phyloP scores from a whole-genome alignment of 2,113 vertebrate species.

The Cathartes aura region DNA sequence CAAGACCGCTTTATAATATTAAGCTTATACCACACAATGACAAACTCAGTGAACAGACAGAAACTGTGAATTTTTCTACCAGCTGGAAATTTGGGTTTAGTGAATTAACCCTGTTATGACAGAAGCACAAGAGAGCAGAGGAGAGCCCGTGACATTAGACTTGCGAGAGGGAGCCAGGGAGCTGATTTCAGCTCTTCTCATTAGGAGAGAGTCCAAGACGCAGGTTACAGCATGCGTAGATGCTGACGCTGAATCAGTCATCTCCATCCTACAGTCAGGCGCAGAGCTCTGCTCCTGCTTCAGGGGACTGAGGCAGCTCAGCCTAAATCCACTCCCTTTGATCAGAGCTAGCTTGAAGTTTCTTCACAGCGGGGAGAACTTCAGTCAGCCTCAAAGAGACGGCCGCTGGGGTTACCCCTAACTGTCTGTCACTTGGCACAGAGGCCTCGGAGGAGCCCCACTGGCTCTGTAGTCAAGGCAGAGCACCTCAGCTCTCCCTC shows the following conservation, averaged over 20 bases:
- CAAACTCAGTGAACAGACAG: not conserved
- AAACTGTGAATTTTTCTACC: not conserved
- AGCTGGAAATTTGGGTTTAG: not conserved
- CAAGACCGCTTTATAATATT: not conserved
- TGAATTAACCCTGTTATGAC: not conserved
- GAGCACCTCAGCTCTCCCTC: not conserved
- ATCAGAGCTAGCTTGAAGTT: not conserved
- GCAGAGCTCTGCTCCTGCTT: not conserved
- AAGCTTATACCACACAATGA: not conserved
- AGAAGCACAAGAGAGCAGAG: not conserved
- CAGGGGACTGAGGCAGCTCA: not conserved
- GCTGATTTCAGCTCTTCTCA: not conserved
- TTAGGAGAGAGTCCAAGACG: not conserved
- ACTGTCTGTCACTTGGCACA: not conserved
- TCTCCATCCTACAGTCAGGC: not conserved
- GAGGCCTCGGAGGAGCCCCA: not conserved
- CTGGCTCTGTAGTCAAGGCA: not conserved
- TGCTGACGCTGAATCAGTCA: not conserved
- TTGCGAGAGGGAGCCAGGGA: not conserved
- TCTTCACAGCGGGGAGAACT: not conserved
- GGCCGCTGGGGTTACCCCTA: fast-evolving
- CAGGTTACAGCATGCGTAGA: not conserved
- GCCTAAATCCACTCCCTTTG: not conserved
- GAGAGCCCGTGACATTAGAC: not conserved
- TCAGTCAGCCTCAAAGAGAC: not conserved